Evolutionary conservation across 2,888 invertebrate species (phyloP).

Genomic region (Hymenopus coronatus): DNA sequence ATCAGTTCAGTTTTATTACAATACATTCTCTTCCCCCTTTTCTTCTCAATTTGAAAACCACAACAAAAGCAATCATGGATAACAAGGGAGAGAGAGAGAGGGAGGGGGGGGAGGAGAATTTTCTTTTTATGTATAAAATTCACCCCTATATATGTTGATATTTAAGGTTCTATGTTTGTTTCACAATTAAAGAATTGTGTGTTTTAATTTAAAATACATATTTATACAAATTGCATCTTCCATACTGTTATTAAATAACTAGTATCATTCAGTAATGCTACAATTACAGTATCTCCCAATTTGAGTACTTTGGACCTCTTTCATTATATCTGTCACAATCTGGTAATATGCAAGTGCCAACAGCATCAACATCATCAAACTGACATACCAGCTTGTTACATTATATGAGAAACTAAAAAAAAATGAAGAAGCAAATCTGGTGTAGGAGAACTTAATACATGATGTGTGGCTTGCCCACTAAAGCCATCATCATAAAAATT

Average conservation of each 20-base stretch:
- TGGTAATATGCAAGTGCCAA: background rate
- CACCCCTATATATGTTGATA: background rate
- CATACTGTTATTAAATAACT: background rate
- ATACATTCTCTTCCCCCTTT: too few relatives aligned
- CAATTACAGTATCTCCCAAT: background rate
- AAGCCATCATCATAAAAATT: conserved; percentile 32
- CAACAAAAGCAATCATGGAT: background rate
- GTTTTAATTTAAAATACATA: background rate
- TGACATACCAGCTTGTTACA: conserved; percentile 17
- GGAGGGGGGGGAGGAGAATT: background rate
- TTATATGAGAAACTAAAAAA: conserved; percentile 28
- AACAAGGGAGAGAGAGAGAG: background rate
- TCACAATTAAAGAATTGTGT: background rate
- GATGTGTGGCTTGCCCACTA: conserved; percentile 14
- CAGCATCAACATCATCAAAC: conserved; percentile 7
- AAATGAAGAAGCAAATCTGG: conserved; percentile 30
- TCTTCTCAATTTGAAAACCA: background rate
- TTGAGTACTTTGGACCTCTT: background rate
- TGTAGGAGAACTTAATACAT: conserved; percentile 20
- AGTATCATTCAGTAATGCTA: background rate
- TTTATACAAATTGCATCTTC: background rate
- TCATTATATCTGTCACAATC: background rate
- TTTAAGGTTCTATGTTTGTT: background rate
- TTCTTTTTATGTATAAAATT: too few relatives aligned
- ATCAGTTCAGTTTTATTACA: background rate